phyloP scores from a whole-genome alignment of 2,113 vertebrate species.

The Larimichthys crocea region DNA sequence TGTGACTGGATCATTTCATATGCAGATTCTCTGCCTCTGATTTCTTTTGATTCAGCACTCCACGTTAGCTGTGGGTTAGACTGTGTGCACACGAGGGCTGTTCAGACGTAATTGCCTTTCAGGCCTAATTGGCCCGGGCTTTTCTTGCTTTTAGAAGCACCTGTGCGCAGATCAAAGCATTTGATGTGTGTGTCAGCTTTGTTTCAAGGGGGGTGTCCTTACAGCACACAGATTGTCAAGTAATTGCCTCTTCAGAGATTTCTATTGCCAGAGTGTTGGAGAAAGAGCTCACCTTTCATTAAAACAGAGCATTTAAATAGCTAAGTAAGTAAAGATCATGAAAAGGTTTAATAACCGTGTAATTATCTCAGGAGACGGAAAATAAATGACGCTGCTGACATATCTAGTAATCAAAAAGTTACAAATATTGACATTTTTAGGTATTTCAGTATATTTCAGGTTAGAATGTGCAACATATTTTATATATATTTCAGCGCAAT shows the following conservation, averaged over 20 bases:
- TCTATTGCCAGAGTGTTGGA: constrained; percentile 58
- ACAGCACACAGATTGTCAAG: constrained; percentile 63
- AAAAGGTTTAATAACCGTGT: constrained; percentile 51
- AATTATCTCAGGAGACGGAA: constrained; percentile 44
- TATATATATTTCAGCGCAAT: constrained; percentile 9
- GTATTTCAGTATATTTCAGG: not conserved
- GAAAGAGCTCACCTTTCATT: constrained; percentile 32
- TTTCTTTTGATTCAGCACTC: constrained; percentile 83
- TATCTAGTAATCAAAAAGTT: not conserved
- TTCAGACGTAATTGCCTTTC: constrained; percentile 82
- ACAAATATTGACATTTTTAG: constrained; percentile 8
- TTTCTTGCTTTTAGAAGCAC: constrained; percentile 82
- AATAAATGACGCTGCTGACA: not conserved
- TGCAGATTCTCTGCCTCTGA: constrained; percentile 77
- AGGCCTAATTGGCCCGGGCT: constrained; percentile 74
- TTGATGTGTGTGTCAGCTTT: constrained; percentile 77
- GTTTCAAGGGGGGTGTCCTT: constrained; percentile 74
- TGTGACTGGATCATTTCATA: constrained; percentile 81
- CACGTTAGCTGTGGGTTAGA: constrained; percentile 68
- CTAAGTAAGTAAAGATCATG: constrained; percentile 55
- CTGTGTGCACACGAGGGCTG: constrained; percentile 67
- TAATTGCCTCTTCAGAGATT: constrained; percentile 74
- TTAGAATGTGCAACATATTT: not conserved
- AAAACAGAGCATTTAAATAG: constrained; percentile 50
- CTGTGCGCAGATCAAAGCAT: constrained; percentile 84